Evolutionary conservation across 1,140 invertebrate genomes (phyloP).

Genomic region (Orussus abietinus): DNA sequence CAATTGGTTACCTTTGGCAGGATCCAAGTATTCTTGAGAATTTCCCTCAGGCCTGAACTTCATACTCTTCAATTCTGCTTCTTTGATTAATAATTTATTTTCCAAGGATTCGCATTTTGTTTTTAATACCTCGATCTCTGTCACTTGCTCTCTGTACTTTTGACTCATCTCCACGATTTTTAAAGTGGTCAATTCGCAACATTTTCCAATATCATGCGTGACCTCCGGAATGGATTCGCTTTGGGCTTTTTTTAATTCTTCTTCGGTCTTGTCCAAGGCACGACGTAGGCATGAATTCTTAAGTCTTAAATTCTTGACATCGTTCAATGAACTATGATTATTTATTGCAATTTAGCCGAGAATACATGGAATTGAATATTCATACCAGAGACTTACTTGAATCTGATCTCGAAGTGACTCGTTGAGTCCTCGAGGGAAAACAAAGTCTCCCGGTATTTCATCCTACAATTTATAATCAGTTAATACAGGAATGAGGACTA

Average conservation of each 20-base stretch:
- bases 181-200: conserved; percentile 14
- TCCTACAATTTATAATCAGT: too few relatives aligned
- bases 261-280: conserved; percentile 24
- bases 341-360: conserved; percentile 4
- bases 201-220: conserved; percentile 14
- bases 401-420: conserved; percentile 36
- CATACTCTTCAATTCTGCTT: conserved; percentile 22
- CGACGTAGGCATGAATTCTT: conserved; percentile 40
- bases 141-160: conserved; percentile 45
- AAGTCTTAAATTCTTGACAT: conserved; percentile 36
- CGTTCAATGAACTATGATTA: conserved; percentile 1
- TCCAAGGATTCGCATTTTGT: conserved; percentile 42
- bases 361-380: neutral
- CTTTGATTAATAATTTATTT: conserved; percentile 21
- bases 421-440: conserved; percentile 40
- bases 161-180: conserved; percentile 43
- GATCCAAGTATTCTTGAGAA: too few relatives aligned
- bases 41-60: conserved; percentile 3
- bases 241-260: conserved; percentile 14
- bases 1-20: too few relatives aligned
- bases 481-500: too few relatives aligned
- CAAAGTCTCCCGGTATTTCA: conserved; percentile 22
- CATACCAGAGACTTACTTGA: conserved; percentile 25
- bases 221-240: conserved; percentile 15
- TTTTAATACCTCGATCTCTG: conserved; percentile 44